Conservation (phyloP, 2,797 vertebrate species). For the Heterohyrax brucei region DNA sequence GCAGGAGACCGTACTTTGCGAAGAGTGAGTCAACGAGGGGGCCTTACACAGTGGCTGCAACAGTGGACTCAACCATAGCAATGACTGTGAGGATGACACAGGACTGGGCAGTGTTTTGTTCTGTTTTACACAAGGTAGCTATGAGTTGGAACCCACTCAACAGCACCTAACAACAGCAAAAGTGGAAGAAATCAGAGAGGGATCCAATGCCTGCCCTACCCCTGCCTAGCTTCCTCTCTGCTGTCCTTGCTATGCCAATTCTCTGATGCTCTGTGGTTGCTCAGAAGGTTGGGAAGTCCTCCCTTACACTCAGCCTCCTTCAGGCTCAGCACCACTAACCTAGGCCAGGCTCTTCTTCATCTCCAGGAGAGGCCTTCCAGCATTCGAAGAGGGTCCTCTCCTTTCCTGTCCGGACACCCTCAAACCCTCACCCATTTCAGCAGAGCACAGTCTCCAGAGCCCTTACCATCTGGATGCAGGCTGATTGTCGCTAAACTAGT, state of each 20-base stretch:
- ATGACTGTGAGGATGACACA: no score
- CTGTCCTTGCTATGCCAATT: background rate
- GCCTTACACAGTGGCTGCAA: no score
- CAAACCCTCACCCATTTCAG: background rate
- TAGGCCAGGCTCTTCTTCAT: background rate
- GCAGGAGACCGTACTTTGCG: no score
- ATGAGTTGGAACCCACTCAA: no score
- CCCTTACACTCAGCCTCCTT: background rate
- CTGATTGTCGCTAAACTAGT: background rate
- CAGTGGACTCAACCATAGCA: no score
- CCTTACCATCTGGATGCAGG: background rate
- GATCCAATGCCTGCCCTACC: background rate
- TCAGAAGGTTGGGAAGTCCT: background rate
- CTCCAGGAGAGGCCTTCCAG: background rate
- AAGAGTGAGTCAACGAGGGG: no score
- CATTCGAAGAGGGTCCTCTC: background rate
- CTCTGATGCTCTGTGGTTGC: background rate
- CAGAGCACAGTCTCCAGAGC: background rate
- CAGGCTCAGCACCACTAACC: background rate
- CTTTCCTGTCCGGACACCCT: background rate
- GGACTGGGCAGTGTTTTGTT: no score
- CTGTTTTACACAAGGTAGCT: no score
- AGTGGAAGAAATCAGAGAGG: conserved; percentile 9
- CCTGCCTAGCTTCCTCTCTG: background rate
- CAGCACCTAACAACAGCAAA: no score